A percentile compares a stretch with the other conserved stretches of the same genome.
These are phyloP conservation scores for Bufo bufo DNA, from an alignment of 2,113 vertebrate species.

Conservation along the genomic window DNA sequence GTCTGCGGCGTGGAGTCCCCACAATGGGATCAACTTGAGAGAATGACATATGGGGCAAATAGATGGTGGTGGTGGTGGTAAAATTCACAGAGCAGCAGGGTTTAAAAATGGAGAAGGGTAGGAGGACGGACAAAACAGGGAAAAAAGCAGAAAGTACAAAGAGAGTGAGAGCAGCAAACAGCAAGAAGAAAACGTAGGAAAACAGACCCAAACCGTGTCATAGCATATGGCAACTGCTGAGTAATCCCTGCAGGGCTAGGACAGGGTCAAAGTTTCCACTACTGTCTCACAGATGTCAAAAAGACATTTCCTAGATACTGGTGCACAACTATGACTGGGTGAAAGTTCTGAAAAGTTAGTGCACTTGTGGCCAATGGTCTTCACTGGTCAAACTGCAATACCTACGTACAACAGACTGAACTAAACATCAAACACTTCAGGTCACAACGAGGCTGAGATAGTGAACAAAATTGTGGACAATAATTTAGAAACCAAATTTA, in stretches of 20 bases:
- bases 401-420: neutral
- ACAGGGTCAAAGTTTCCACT: neutral
- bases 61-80: slow-evolving; percentile 46
- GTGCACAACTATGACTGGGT: no score
- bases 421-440: neutral
- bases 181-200: slow-evolving; percentile 51
- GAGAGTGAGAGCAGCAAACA: slow-evolving; percentile 45
- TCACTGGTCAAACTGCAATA: neutral
- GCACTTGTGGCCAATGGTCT: neutral
- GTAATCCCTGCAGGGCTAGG: neutral
- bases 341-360: no score
- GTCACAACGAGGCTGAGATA: no score
- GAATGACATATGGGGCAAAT: slow-evolving; percentile 69
- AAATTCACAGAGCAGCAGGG: slow-evolving; percentile 65
- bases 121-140: slow-evolving; percentile 73
- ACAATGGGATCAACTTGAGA: slow-evolving; percentile 96
- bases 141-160: slow-evolving; percentile 64
- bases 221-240: neutral
- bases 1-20: slow-evolving; percentile 95
- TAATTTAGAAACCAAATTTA: neutral
- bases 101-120: slow-evolving; percentile 67
- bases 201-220: neutral
- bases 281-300: neutral
- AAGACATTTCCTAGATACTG: neutral
- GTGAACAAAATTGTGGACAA: neutral